Evolutionary conservation across 2,888 invertebrate species (phyloP).

Genomic region (Timema cristinae): DNA sequence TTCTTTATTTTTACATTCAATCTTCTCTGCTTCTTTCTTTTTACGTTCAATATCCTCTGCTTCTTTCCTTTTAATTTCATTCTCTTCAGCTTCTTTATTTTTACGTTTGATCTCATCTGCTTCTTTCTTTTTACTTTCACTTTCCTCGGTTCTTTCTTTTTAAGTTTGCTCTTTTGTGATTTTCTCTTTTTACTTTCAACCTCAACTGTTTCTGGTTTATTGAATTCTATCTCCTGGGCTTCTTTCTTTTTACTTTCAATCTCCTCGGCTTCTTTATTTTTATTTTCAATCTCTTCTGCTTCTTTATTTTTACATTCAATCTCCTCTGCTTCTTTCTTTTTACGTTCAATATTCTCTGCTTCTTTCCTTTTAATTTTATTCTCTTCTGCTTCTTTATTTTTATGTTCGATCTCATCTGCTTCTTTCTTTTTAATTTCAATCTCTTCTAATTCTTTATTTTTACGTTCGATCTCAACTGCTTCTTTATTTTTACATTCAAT

Average conservation of each 20-base stretch:
- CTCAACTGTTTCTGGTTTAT: conserved; percentile 2
- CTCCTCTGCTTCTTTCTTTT: conserved; percentile 18
- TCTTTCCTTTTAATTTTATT: conserved; percentile 13
- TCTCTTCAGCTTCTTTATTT: too few relatives aligned
- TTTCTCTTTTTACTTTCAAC: too few relatives aligned
- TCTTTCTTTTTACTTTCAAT: background rate
- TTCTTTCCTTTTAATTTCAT: too few relatives aligned
- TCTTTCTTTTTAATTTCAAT: background rate
- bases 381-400: conserved; percentile 13
- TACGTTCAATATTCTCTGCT: conserved; percentile 18
- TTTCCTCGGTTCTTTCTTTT: too few relatives aligned
- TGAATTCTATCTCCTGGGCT: background rate
- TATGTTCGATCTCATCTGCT: conserved; percentile 14
- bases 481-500: conserved; percentile 18
- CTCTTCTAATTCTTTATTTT: background rate
- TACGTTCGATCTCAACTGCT: background rate
- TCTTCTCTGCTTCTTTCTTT: too few relatives aligned
- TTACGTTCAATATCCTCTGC: too few relatives aligned
- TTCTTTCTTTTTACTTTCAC: too few relatives aligned
- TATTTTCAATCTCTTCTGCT: conserved; percentile 15
- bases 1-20: too few relatives aligned
- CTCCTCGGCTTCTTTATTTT: background rate
- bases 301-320: conserved; percentile 10
- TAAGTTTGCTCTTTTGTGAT: background rate
- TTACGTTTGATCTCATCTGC: too few relatives aligned